Evolutionary conservation across 2,797 vertebrate genomes (phyloP).

Genomic region (Phrynocephalus guinanensis): DNA sequence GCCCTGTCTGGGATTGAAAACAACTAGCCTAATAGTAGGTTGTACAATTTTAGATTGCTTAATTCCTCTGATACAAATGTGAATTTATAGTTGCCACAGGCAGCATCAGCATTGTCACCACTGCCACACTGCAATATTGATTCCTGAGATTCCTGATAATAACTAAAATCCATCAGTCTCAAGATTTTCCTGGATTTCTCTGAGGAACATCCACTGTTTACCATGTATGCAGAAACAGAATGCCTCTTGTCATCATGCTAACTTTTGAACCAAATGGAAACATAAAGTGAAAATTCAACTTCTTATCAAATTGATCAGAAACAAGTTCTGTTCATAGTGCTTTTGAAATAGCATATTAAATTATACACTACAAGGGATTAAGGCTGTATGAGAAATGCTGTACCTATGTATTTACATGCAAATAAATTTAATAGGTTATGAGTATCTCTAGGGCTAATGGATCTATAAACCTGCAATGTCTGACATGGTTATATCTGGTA

Average conservation of each 20-base stretch:
- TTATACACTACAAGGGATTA: constrained; percentile 29
- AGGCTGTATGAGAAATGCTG: constrained; percentile 18
- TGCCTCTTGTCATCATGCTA: constrained; percentile 47
- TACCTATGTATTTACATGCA: constrained; percentile 39
- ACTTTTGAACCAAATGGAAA: constrained; percentile 61
- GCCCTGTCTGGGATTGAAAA: neutral
- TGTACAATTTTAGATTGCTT: neutral
- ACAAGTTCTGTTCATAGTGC: neutral
- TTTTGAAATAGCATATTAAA: constrained; percentile 47
- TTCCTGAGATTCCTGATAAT: constrained; percentile 45
- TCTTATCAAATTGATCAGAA: constrained; percentile 53
- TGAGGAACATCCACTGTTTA: constrained; percentile 37
- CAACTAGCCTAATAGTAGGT: neutral
- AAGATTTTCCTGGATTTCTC: constrained; percentile 26
- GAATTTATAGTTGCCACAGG: neutral
- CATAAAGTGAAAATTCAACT: constrained; percentile 67
- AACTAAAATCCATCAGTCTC: constrained; percentile 48
- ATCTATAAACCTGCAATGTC: constrained; percentile 16
- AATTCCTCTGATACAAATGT: neutral
- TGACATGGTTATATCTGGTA: constrained; percentile 48
- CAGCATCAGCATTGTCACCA: neutral
- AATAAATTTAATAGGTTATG: constrained; percentile 12
- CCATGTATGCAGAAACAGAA: constrained; percentile 44
- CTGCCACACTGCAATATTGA: neutral
- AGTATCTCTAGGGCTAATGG: constrained; percentile 16